These are phyloP conservation scores for Platynereis dumerilii DNA, from an alignment of 2,888 invertebrate genomes.

Conservation along the genomic window DNA sequence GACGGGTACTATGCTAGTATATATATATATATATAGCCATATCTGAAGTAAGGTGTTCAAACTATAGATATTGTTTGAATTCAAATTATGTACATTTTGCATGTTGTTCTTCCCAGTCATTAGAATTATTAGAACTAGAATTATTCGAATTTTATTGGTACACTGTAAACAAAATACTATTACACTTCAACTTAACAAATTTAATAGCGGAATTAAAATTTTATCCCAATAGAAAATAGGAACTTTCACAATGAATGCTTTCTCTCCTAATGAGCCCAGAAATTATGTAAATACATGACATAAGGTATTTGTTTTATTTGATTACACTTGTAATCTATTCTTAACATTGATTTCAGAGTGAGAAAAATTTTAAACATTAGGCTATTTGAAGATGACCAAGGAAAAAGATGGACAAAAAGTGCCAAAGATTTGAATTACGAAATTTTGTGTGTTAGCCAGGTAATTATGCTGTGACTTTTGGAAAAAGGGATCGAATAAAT, in stretches of 20 bases:
- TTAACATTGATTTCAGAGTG: too few relatives aligned
- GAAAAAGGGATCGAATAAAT: too few relatives aligned
- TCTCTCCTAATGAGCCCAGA: too few relatives aligned
- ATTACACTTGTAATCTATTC: too few relatives aligned
- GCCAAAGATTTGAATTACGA: conserved; percentile 74
- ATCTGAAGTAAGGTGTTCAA: not conserved
- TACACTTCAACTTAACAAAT: too few relatives aligned
- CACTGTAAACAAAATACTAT: not conserved
- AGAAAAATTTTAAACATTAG: conserved; percentile 81
- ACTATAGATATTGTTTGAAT: not conserved
- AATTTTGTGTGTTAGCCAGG: conserved; percentile 65
- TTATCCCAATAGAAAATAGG: not conserved
- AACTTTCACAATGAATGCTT: not conserved
- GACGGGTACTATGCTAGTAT: too few relatives aligned
- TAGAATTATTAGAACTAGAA: not conserved
- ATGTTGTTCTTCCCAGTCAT: not conserved
- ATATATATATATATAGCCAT: too few relatives aligned
- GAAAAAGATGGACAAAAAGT: conserved; percentile 80
- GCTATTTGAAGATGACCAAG: conserved; percentile 76
- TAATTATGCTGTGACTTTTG: too few relatives aligned
- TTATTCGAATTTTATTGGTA: too few relatives aligned
- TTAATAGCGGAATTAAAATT: too few relatives aligned
- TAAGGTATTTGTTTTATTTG: not conserved
- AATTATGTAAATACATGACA: conserved; percentile 7
- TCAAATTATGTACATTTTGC: too few relatives aligned